Percentiles rank a stretch among this genome's conserved stretches.
Evolutionary conservation across 2,113 vertebrate species (phyloP).

Genomic region (Petaurus breviceps): DNA sequence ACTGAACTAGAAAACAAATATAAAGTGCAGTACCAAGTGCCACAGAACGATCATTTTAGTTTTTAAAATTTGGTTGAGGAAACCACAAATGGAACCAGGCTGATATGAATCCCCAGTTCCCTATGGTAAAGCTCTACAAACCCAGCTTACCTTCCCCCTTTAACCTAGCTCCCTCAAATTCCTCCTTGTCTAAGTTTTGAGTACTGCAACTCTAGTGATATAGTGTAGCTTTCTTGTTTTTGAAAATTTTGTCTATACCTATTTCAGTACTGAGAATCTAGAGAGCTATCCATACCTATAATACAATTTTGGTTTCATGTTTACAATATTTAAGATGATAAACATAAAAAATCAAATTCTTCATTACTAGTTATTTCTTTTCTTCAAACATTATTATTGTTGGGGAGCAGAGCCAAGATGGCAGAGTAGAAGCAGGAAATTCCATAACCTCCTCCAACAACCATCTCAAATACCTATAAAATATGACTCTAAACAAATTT

Average conservation of each 20-base stretch:
- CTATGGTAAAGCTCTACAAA: background rate
- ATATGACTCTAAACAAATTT: no score
- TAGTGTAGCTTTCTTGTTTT: background rate
- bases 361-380: background rate
- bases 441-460: no score
- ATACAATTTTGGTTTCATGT: background rate
- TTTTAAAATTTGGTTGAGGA: background rate
- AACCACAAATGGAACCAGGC: background rate
- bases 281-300: background rate
- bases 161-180: background rate
- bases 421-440: no score
- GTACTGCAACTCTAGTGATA: slow-evolving; percentile 1
- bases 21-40: background rate
- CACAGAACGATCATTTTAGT: background rate
- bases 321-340: slow-evolving; percentile 18
- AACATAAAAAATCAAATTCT: background rate
- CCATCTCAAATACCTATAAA: no score
- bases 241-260: slow-evolving; percentile 28
- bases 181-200: background rate
- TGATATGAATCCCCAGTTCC: background rate
- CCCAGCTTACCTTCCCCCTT: background rate
- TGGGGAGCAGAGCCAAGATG: background rate
- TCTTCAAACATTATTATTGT: background rate
- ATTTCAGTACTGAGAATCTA: slow-evolving; percentile 25
- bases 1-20: background rate